Conservation (phyloP, 2,113 vertebrate species). For the Actinemys pallida region DNA sequence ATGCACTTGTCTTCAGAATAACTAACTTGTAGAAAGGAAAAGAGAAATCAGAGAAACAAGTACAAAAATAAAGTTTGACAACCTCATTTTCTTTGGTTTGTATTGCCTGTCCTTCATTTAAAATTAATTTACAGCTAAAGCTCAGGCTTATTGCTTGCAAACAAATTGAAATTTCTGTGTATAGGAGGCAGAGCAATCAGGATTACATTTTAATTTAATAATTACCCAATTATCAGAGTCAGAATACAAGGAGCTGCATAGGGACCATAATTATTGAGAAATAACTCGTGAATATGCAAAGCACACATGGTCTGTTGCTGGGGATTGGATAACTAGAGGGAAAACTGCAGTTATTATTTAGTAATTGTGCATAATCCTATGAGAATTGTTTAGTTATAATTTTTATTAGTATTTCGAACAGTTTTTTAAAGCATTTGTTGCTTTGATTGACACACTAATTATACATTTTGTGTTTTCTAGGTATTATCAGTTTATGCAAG, state of each 20-base stretch:
- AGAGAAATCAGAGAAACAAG: not conserved
- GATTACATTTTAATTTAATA: not conserved
- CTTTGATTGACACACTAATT: constrained; percentile 2
- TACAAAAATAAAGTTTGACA: not conserved
- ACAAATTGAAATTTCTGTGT: not conserved
- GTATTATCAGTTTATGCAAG: constrained; percentile 98
- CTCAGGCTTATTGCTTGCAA: not conserved
- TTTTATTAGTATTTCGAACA: not conserved
- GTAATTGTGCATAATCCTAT: not conserved
- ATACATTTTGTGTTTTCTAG: constrained; percentile 74
- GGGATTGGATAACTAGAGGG: not conserved
- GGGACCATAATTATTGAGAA: not conserved
- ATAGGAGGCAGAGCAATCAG: not conserved
- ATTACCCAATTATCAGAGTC: not conserved
- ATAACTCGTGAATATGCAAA: not conserved
- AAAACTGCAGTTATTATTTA: not conserved
- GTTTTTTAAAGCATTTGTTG: not conserved
- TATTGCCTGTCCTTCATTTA: not conserved
- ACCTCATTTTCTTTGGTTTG: not conserved
- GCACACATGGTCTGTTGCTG: not conserved
- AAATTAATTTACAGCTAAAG: not conserved
- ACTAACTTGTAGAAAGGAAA: not conserved
- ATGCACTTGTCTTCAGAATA: too few species aligned
- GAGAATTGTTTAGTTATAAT: not conserved
- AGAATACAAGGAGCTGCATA: not conserved